phyloP scores from a whole-genome alignment of 2,797 vertebrate species.

The Rousettus madagascariensis region DNA sequence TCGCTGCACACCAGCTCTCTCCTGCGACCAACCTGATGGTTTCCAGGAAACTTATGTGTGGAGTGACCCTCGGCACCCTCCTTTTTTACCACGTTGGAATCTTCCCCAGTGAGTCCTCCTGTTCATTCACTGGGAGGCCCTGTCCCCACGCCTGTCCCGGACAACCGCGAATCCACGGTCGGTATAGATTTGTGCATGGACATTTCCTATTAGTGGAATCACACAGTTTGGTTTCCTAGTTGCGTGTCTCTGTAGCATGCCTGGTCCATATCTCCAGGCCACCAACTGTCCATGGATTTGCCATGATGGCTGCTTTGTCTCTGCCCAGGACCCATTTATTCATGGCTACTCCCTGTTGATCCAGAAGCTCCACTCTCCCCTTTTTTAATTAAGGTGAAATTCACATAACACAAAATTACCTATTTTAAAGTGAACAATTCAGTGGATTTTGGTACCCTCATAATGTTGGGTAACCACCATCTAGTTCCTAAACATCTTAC shows the following conservation, averaged over 20 bases:
- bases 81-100: neutral
- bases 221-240: neutral
- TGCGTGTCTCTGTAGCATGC: neutral
- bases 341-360: neutral
- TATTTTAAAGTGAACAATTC: neutral
- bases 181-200: neutral
- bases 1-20: neutral
- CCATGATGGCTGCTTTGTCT: neutral
- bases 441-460: neutral
- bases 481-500: neutral
- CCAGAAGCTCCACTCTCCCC: neutral
- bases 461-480: neutral
- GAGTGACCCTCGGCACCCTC: neutral
- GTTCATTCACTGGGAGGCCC: neutral
- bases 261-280: neutral
- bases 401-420: neutral
- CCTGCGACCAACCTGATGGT: neutral
- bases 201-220: neutral
- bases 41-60: neutral
- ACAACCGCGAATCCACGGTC: neutral
- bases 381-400: neutral
- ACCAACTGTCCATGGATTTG: neutral
- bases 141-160: too few species aligned
- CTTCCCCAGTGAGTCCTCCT: neutral
- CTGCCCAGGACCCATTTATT: neutral